A percentile compares a stretch with the other conserved stretches of the same genome.
Evolutionary conservation across 2,888 invertebrate species (phyloP).

Genomic region (Myopa tessellatipennis): DNA sequence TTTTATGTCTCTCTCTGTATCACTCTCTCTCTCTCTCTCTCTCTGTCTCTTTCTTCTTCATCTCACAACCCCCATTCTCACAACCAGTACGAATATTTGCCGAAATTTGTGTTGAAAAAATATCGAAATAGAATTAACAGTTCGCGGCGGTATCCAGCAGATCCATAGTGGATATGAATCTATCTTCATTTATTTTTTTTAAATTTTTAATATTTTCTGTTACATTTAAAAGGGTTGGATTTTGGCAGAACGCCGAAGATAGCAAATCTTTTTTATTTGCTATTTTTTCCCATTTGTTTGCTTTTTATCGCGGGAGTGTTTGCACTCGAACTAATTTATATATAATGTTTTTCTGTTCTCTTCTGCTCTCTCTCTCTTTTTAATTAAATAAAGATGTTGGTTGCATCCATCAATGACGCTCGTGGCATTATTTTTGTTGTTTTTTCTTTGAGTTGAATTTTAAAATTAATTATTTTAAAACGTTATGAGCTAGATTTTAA

Average conservation of each 20-base stretch:
- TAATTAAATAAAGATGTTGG: conserved; percentile 32
- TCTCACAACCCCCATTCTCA: neutral
- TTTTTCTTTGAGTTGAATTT: neutral
- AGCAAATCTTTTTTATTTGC: conserved; percentile 1
- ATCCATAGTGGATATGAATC: conserved; percentile 2
- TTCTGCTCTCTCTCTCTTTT: conserved; percentile 1
- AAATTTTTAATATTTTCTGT: conserved; percentile 43
- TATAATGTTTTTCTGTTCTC: neutral
- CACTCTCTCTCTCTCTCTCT: no score
- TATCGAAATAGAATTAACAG: conserved; percentile 36
- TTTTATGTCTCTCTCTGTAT: no score
- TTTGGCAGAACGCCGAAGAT: conserved; percentile 57
- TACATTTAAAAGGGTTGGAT: conserved; percentile 54
- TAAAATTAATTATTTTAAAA: neutral
- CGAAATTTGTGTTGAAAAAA: neutral
- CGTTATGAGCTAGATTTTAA: neutral
- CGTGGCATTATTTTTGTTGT: neutral
- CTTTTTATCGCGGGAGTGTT: conserved; percentile 23
- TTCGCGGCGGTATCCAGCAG: conserved; percentile 20
- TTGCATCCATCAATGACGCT: conserved; percentile 9
- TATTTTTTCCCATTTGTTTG: neutral
- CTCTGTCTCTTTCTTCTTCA: neutral
- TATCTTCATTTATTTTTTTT: conserved; percentile 42
- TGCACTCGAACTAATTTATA: conserved; percentile 5
- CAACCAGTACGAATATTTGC: conserved; percentile 12